Percentiles rank a stretch among this genome's conserved stretches.
phyloP scores from a whole-genome alignment of 2,888 invertebrate species.

The Folsomia candida region DNA sequence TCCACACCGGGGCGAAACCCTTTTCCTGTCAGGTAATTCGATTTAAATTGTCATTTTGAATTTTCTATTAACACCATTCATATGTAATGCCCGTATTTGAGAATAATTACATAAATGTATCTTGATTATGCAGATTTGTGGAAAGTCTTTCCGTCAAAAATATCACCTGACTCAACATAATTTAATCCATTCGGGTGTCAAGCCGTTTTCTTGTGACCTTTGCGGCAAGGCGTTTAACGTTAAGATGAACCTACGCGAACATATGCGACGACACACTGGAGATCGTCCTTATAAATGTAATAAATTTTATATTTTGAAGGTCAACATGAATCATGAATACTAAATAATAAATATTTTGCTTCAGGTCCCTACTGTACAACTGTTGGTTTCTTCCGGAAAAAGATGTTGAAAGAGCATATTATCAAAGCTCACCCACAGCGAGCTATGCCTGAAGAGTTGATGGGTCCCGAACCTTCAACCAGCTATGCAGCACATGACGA shows the following conservation, averaged over 20 bases:
- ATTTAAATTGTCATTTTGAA: background rate
- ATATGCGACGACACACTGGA: constrained; percentile 47
- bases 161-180: constrained; percentile 48
- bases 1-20: constrained; percentile 47
- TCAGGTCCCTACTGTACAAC: constrained; percentile 38
- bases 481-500: constrained; percentile 11
- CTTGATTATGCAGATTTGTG: constrained; percentile 29
- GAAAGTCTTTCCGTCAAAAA: constrained; percentile 46
- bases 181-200: constrained; percentile 46
- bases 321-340: too few species aligned
- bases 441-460: constrained; percentile 42
- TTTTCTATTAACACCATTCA: background rate
- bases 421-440: constrained; percentile 42
- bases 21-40: constrained; percentile 39
- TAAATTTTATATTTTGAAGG: background rate
- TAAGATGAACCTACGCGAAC: constrained; percentile 48
- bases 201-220: constrained; percentile 45
- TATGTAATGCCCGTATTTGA: too few species aligned
- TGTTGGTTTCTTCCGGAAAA: constrained; percentile 47
- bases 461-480: constrained; percentile 22
- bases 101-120: background rate
- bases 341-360: too few species aligned
- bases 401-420: constrained; percentile 46
- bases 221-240: constrained; percentile 46
- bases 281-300: constrained; percentile 46